Evolutionary conservation across 2,113 vertebrate species (phyloP), one percentile per base, ranked within the genome.

Genomic region (Maylandia zebra): DNA sequence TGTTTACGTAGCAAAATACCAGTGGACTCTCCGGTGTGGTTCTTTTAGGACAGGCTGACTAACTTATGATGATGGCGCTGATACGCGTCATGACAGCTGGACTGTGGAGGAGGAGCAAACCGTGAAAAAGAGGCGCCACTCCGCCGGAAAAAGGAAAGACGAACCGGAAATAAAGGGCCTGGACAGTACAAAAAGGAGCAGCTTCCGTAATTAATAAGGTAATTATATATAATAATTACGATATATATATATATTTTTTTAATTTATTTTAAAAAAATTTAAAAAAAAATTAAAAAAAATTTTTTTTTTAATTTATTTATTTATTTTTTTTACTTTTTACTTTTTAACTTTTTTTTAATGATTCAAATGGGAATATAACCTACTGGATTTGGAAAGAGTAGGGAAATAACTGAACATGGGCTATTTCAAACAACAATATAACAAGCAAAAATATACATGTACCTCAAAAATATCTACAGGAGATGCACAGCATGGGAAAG

Each of bases 21-120:
- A 3, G 17, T 14, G 12, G 2, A 30, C 0, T 17, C 10, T 14
- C 16, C 4, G 6, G 5, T 8, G 4, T 30, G 16, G 10, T 30
- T 71, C 19, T 13, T 69, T 1, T 6, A 24, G 3, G 14, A 30
- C 9, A 48, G 3, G 41, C 41, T 74, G 69, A 74, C 41, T 45
- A 43, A 24, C 4, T 74, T 74, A 8, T 8, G 24, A 32, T 12
- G 43, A 48, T 13, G 55, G 24, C 4, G 80, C 22, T 59, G 22
- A 14, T 71, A 17, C 16, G 19, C 24, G 64, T 59, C 41, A 57
- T 76, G 41, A 59, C 66, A 32, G 66, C 32, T 53, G 11, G 50
- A 71, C 3, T 53, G 19, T n/a, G 43, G 14, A 52, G 43, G 14
- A 52, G 22, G 41, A 43, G 12, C 5, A 16, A n/a, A 55, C 2